Evolutionary conservation across 1,140 invertebrate genomes (phyloP).

Genomic region (Formica exsecta): DNA sequence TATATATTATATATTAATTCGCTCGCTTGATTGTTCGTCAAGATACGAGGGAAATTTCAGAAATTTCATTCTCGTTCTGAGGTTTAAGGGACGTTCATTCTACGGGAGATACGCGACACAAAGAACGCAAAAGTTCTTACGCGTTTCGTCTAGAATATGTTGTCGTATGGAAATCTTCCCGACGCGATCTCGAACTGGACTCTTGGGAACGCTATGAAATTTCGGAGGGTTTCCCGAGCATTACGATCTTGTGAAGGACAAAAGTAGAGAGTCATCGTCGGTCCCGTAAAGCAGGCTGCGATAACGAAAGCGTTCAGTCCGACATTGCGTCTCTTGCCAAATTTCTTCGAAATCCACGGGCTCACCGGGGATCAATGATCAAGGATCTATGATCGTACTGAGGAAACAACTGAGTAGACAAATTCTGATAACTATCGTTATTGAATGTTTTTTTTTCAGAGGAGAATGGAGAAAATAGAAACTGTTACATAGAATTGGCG

Average conservation of each 20-base stretch:
- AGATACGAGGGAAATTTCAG: slow-evolving; percentile 6
- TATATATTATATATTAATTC: too few relatives aligned
- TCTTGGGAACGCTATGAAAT: neutral
- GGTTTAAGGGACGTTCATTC: neutral
- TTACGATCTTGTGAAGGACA: neutral
- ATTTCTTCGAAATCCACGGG: neutral
- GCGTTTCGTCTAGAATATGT: neutral
- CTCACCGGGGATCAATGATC: neutral
- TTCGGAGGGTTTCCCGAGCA: neutral
- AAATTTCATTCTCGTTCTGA: slow-evolving; percentile 20
- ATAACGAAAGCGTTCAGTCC: neutral
- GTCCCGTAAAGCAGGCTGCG: neutral
- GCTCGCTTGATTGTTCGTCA: neutral
- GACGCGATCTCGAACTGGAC: neutral
- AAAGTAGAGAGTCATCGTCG: slow-evolving; percentile 31
- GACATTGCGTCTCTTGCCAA: neutral
- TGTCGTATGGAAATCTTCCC: slow-evolving; percentile 20
- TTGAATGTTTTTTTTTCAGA: neutral
- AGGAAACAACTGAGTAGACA: neutral
- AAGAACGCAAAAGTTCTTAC: neutral
- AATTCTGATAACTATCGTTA: neutral
- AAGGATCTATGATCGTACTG: neutral
- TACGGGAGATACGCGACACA: neutral
- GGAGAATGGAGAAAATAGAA: neutral
- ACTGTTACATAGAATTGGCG: neutral